Evolutionary conservation across 2,113 vertebrate species (phyloP), one percentile per base, ranked within the genome.

Genomic region (Festucalex cinctus): DNA sequence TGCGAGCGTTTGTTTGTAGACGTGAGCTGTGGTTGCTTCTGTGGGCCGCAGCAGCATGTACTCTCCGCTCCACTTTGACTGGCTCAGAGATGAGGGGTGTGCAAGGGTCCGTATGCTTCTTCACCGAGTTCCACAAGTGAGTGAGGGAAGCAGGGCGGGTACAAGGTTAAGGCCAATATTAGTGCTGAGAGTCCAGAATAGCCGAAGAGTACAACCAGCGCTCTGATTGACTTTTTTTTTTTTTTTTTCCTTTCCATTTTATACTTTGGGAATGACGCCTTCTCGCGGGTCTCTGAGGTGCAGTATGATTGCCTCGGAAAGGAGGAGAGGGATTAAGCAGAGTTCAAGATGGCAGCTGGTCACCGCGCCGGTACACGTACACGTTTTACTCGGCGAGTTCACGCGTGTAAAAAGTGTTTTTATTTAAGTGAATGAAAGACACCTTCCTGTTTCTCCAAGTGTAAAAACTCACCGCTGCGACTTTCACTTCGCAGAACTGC

Each of bases 121-220:
- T 89, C 83, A 87, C 73, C 77, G 74, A 83, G 84, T 59, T 81
- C 83, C 80, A 79, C n/a, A 81, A 80, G 84, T 81, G 86, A 81
- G 83, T 70, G 77, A 83, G 81, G 85, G 82, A 79, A 84, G 75
- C 76, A 76, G 83, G 86, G 85, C 85, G 81, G 86, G 84, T 85
- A 81, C 88, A 71, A 83, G 85, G 86, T 93, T 93, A 92, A 93
- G 91, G 91, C 91, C 90, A 91, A 88, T 82, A 83, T 88, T 91
- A 92, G 89, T 91, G 90, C 87, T 88, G 89, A 83, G 83, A 88
- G 76, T 80, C 78, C 83, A 69, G 77, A 90, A 80, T 74, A 82
- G 85, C 75, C 71, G 77, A 83, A 74, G 37, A 76, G 81, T 86
- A 87, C 75, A 53, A 84, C 82, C 79, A 84, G 79, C 82, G 75